phyloP scores from a whole-genome alignment of 2,113 vertebrate genomes.

The Nyctereutes procyonoides region DNA sequence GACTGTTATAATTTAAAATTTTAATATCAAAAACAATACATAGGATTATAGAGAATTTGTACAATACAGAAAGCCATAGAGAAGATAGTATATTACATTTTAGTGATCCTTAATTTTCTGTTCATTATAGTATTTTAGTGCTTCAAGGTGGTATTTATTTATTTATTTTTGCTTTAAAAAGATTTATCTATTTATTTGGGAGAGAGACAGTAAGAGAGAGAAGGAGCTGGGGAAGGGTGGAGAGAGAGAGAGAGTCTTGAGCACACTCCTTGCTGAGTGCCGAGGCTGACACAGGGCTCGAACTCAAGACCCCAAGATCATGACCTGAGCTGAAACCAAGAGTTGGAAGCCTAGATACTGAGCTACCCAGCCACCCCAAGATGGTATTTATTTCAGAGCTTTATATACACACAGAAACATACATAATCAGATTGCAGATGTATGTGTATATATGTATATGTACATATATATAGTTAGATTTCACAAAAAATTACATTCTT shows the following conservation, averaged over 20 bases:
- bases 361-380: neutral
- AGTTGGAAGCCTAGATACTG: neutral
- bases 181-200: neutral
- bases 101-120: slow-evolving; percentile 28
- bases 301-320: neutral
- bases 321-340: neutral
- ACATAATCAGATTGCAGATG: neutral
- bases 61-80: neutral
- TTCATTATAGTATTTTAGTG: neutral
- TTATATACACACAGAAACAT: neutral
- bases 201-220: neutral
- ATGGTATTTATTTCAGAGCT: neutral
- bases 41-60: slow-evolving; percentile 10
- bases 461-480: neutral
- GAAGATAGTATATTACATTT: neutral
- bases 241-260: neutral
- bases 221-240: neutral
- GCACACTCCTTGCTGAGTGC: neutral
- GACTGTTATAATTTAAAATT: neutral
- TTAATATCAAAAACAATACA: slow-evolving; percentile 29
- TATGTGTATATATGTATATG: neutral
- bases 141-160: slow-evolving; percentile 13
- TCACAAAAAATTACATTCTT: neutral
- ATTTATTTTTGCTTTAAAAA: neutral
- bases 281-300: neutral